These are phyloP conservation scores for Girardinus metallicus DNA, from an alignment of 2,797 vertebrate genomes.

Conservation along the genomic window DNA sequence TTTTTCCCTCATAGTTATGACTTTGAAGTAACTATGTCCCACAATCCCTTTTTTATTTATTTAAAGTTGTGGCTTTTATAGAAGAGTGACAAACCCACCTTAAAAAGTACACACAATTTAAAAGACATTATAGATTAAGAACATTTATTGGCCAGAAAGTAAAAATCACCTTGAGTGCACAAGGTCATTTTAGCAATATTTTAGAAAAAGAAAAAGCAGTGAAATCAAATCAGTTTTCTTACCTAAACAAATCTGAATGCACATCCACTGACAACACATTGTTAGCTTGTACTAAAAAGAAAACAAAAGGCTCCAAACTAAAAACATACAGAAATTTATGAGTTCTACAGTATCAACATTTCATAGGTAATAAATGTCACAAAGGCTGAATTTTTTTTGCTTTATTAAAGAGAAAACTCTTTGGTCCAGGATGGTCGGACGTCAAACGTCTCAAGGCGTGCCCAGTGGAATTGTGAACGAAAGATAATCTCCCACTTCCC, in stretches of 20 bases:
- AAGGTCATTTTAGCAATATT: constrained; percentile 11
- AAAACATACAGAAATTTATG: neutral
- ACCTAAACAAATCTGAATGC: constrained; percentile 8
- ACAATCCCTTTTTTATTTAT: neutral
- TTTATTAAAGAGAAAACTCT: constrained; percentile 24
- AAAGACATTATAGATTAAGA: constrained; percentile 14
- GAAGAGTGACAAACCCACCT: neutral
- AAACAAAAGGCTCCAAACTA: constrained; percentile 18
- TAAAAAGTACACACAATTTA: neutral
- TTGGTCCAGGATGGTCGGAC: constrained; percentile 50
- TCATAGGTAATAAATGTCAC: constrained; percentile 14
- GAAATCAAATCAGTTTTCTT: constrained; percentile 15
- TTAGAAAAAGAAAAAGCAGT: constrained; percentile 2
- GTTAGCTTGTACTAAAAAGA: constrained; percentile 15
- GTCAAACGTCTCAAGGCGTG: constrained; percentile 78
- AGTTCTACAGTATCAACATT: constrained; percentile 14
- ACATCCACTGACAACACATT: constrained; percentile 21
- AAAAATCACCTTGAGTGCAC: constrained; percentile 40
- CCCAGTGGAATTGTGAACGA: constrained; percentile 94
- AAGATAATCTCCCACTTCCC: constrained; percentile 89
- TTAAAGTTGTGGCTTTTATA: neutral
- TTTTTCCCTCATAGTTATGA: neutral
- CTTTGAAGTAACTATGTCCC: neutral
- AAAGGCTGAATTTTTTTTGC: constrained; percentile 19
- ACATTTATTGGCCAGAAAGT: constrained; percentile 58